Percentiles rank a stretch among this genome's conserved stretches.
These are phyloP conservation scores for Proctacanthus coquilletti DNA, from an alignment of 1,140 invertebrate species.

Conservation along the genomic window DNA sequence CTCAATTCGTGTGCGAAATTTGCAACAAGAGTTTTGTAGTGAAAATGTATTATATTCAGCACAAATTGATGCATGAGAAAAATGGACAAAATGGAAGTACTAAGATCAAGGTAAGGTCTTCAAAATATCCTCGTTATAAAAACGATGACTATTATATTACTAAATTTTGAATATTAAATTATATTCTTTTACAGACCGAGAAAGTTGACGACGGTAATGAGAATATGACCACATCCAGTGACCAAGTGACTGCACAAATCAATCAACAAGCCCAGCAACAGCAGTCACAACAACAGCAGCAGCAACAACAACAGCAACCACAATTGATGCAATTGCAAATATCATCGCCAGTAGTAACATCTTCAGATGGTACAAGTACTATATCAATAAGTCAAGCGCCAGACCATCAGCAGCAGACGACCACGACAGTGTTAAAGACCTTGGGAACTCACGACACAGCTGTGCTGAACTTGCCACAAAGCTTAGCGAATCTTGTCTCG, in stretches of 20 bases:
- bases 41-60: slow-evolving; percentile 50
- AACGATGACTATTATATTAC: no score
- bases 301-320: slow-evolving; percentile 7
- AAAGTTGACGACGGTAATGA: no score
- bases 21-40: slow-evolving; percentile 58
- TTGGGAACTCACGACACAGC: slow-evolving; percentile 11
- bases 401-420: slow-evolving; percentile 5
- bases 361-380: slow-evolving; percentile 20
- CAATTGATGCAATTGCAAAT: slow-evolving; percentile 5
- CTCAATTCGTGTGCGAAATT: slow-evolving; percentile 52
- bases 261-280: slow-evolving; percentile 12
- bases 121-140: neutral
- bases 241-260: no score
- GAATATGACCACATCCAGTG: no score
- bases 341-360: slow-evolving; percentile 12
- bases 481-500: slow-evolving; percentile 22
- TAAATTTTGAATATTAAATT: no score
- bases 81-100: slow-evolving; percentile 1
- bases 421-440: slow-evolving; percentile 4
- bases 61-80: slow-evolving; percentile 28
- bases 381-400: slow-evolving; percentile 21
- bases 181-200: no score
- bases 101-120: slow-evolving; percentile 7
- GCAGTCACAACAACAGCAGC: slow-evolving; percentile 15
- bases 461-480: slow-evolving; percentile 17